Percentiles rank a stretch among this genome's conserved stretches.
Conservation (phyloP, 92 coral and sea anemone species). For the Palythoa grandis region DNA sequence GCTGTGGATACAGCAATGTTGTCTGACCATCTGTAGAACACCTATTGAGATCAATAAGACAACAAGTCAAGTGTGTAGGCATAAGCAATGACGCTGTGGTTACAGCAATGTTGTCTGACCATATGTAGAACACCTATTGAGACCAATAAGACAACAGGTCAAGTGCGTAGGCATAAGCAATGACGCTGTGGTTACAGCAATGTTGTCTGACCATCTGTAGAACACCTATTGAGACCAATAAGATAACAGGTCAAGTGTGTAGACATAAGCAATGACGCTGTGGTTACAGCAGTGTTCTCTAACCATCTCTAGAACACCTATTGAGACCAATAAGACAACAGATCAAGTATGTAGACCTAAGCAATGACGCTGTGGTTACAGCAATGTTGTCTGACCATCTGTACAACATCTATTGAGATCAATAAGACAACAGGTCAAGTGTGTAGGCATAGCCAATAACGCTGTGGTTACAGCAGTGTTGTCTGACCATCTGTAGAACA, state of each 20-base stretch:
- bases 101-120: constrained; percentile 66
- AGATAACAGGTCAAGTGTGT: neutral
- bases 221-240: constrained; percentile 49
- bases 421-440: too few species aligned
- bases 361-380: constrained; percentile 66
- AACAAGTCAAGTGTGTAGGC: neutral
- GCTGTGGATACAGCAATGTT: constrained; percentile 68
- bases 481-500: constrained; percentile 59
- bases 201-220: constrained; percentile 49
- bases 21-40: constrained; percentile 59
- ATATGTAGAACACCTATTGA: constrained; percentile 64
- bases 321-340: neutral
- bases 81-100: constrained; percentile 58
- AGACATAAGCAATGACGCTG: constrained; percentile 58
- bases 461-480: constrained; percentile 69
- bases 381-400: constrained; percentile 58
- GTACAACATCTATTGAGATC: constrained; percentile 56
- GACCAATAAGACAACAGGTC: neutral
- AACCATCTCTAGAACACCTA: constrained; percentile 68
- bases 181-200: constrained; percentile 68
- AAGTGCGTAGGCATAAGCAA: neutral
- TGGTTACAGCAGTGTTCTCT: constrained; percentile 61
- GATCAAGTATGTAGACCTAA: too few species aligned
- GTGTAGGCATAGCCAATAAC: constrained; percentile 50
- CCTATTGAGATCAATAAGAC: constrained; percentile 29